A percentile compares a stretch with the other conserved stretches of the same genome.
phyloP scores from a whole-genome alignment of 1,140 invertebrate genomes.

The Brachionus sp. region DNA sequence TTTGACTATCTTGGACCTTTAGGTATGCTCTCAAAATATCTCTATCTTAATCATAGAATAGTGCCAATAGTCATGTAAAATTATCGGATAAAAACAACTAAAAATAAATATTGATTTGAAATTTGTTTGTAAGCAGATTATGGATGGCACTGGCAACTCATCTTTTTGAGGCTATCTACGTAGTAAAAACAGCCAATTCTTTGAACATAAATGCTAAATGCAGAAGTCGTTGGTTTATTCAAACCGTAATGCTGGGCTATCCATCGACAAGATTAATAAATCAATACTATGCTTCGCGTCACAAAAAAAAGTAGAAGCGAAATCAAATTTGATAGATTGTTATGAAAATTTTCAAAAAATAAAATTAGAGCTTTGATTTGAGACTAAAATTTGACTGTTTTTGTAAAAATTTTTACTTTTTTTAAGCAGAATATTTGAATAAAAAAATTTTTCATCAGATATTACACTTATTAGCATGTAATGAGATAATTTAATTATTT shows the following conservation, averaged over 20 bases:
- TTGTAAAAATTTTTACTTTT: slow-evolving; percentile 1
- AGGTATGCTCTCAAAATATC: background rate
- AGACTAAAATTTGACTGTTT: background rate
- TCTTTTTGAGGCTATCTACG: slow-evolving; percentile 32
- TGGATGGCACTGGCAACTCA: slow-evolving; percentile 24
- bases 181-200: slow-evolving; percentile 4
- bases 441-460: background rate
- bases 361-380: background rate
- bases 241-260: slow-evolving; percentile 38
- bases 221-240: slow-evolving; percentile 25
- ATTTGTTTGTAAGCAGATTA: background rate
- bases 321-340: background rate
- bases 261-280: slow-evolving; percentile 35
- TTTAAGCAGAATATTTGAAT: background rate
- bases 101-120: background rate
- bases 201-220: slow-evolving; percentile 2
- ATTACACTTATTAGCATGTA: background rate
- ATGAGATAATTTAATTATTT: too few relatives aligned
- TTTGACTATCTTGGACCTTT: slow-evolving; percentile 27
- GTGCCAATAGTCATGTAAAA: slow-evolving; percentile 35
- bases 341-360: background rate
- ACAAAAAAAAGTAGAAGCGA: background rate
- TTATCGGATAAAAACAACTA: background rate
- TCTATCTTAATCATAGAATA: slow-evolving; percentile 30
- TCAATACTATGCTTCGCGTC: background rate